phyloP scores from a whole-genome alignment of 2,797 vertebrate genomes.

The Megalops cyprinoides region DNA sequence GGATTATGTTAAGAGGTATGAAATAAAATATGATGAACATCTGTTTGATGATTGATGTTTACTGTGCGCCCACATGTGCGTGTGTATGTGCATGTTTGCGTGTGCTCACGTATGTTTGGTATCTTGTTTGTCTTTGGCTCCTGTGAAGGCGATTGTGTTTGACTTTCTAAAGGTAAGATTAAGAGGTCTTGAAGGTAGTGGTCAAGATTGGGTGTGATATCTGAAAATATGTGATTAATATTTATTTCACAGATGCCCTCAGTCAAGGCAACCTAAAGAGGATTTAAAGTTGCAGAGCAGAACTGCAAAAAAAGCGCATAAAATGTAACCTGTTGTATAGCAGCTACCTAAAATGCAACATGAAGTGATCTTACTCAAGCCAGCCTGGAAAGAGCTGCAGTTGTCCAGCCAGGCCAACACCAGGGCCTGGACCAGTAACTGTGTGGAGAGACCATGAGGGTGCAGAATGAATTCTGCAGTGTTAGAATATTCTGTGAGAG shows the following conservation, averaged over 20 bases:
- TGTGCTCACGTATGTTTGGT: not conserved
- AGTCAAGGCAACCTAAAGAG: not conserved
- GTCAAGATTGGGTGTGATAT: not conserved
- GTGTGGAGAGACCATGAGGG: no score
- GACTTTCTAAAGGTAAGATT: not conserved
- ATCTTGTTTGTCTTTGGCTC: not conserved
- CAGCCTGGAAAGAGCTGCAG: no score
- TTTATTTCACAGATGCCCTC: not conserved
- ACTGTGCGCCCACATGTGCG: not conserved
- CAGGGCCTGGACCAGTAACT: no score
- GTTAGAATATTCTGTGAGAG: no score
- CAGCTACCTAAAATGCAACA: not conserved
- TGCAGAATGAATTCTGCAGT: no score
- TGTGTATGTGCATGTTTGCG: not conserved
- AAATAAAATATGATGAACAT: conserved; percentile 70
- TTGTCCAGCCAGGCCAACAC: not conserved
- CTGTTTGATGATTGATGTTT: conserved; percentile 35
- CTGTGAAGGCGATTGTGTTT: not conserved
- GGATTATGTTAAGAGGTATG: conserved; percentile 72
- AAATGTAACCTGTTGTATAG: not conserved
- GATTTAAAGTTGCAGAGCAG: not conserved
- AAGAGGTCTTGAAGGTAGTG: not conserved
- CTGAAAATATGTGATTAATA: not conserved
- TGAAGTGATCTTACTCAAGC: not conserved
- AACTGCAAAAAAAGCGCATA: not conserved